A percentile compares a stretch with the other conserved stretches of the same genome.
phyloP scores from a whole-genome alignment of 2,113 vertebrate species.

The Anhinga anhinga region DNA sequence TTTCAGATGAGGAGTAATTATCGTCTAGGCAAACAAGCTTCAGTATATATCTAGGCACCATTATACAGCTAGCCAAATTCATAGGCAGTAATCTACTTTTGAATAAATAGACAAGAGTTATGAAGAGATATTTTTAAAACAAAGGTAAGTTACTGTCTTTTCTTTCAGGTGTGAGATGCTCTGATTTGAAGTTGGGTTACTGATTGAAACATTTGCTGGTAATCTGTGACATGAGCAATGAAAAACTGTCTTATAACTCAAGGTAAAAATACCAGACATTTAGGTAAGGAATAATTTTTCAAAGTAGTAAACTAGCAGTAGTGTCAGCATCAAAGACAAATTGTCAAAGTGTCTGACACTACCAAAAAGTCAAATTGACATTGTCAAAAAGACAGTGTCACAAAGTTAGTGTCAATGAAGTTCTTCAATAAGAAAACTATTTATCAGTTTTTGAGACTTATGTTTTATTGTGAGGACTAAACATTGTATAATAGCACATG shows the following conservation, averaged over 20 bases:
- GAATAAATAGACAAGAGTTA: not conserved
- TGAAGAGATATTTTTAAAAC: not conserved
- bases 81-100: not conserved
- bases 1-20: not conserved
- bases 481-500: not conserved
- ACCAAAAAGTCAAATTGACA: no score
- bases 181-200: not conserved
- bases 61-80: not conserved
- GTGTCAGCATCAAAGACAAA: no score
- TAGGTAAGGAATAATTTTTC: not conserved
- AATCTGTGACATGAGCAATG: not conserved
- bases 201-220: not conserved
- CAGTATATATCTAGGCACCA: not conserved
- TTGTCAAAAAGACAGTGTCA: no score
- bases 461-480: not conserved
- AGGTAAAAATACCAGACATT: not conserved
- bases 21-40: not conserved
- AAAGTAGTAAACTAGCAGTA: not conserved
- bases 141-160: not conserved
- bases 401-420: not conserved
- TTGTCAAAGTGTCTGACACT: no score
- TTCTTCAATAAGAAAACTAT: not conserved
- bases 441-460: not conserved
- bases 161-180: not conserved
- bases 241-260: not conserved